Conservation (phyloP, 2,888 invertebrate species). For the Anticlea derivata region DNA sequence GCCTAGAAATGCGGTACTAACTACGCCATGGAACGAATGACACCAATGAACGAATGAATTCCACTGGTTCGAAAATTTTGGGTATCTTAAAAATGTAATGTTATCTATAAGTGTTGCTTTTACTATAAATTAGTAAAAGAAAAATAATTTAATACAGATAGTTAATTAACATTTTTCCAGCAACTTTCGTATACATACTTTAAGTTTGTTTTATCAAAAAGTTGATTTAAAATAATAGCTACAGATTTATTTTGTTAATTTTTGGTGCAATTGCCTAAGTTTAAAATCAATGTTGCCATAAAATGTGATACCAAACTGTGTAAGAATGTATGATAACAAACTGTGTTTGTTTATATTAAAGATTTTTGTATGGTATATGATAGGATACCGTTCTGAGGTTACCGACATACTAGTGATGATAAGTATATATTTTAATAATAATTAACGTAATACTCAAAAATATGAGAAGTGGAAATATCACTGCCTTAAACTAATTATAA, state of each 20-base stretch:
- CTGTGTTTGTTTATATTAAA: conserved; percentile 42
- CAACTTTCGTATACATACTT: no score
- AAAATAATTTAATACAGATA: no score
- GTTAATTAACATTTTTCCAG: no score
- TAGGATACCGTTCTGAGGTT: conserved; percentile 42
- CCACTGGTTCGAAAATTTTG: no score
- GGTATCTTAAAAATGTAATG: no score
- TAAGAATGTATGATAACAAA: conserved; percentile 37
- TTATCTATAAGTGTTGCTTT: no score
- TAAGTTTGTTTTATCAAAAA: not conserved
- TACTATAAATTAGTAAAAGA: no score
- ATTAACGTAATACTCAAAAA: conserved; percentile 72
- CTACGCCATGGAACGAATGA: no score
- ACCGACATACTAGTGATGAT: conserved; percentile 56
- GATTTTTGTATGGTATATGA: conserved; percentile 40
- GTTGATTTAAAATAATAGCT: not conserved
- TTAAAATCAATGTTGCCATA: conserved; percentile 61
- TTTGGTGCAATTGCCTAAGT: conserved; percentile 30
- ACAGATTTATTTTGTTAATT: not conserved
- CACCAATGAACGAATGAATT: no score
- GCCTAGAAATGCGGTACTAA: no score
- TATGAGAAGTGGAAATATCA: conserved; percentile 61
- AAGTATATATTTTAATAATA: conserved; percentile 48
- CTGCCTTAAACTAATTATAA: conserved; percentile 77
- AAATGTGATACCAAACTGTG: conserved; percentile 76